phyloP scores from a whole-genome alignment of 1,140 invertebrate genomes.

The Drosophila pseudoananassae region DNA sequence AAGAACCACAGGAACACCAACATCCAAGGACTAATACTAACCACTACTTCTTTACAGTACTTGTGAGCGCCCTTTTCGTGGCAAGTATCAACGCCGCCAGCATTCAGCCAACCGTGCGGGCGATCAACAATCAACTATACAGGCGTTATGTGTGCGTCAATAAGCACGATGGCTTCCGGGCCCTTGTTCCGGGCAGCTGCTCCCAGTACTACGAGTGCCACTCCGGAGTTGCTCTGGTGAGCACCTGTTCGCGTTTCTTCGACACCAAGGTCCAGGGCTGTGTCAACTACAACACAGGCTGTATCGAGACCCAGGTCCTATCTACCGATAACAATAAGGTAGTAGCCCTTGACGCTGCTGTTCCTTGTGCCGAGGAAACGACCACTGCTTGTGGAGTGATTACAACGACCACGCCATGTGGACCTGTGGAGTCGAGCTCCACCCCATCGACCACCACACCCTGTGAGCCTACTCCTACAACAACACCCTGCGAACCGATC shows the following conservation, averaged over 20 bases:
- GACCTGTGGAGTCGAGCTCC: neutral
- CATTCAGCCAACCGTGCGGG: slow-evolving; percentile 35
- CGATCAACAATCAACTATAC: slow-evolving; percentile 66
- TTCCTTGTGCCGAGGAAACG: slow-evolving; percentile 30
- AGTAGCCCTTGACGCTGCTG: neutral
- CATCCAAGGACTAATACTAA: slow-evolving; percentile 29
- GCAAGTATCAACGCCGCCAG: slow-evolving; percentile 43
- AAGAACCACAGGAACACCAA: slow-evolving; percentile 3
- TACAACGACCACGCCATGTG: slow-evolving; percentile 9
- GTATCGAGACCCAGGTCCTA: slow-evolving; percentile 39
- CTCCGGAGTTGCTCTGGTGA: slow-evolving; percentile 48
- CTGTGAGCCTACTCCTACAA: too few species aligned
- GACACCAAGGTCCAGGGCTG: slow-evolving; percentile 56
- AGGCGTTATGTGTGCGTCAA: slow-evolving; percentile 59
- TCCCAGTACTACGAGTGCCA: slow-evolving; percentile 73
- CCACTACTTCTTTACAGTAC: slow-evolving; percentile 28
- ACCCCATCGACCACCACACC: slow-evolving; percentile 24
- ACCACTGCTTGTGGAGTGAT: slow-evolving; percentile 32
- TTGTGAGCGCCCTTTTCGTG: slow-evolving; percentile 58
- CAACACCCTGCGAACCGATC: slow-evolving; percentile 16
- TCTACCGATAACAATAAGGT: neutral
- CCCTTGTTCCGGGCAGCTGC: slow-evolving; percentile 75
- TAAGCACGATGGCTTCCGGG: slow-evolving; percentile 62
- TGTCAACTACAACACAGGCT: slow-evolving; percentile 68
- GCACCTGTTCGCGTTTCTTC: slow-evolving; percentile 60